Conservation (phyloP, 2,113 vertebrate species). For the Entelurus aequoreus region DNA sequence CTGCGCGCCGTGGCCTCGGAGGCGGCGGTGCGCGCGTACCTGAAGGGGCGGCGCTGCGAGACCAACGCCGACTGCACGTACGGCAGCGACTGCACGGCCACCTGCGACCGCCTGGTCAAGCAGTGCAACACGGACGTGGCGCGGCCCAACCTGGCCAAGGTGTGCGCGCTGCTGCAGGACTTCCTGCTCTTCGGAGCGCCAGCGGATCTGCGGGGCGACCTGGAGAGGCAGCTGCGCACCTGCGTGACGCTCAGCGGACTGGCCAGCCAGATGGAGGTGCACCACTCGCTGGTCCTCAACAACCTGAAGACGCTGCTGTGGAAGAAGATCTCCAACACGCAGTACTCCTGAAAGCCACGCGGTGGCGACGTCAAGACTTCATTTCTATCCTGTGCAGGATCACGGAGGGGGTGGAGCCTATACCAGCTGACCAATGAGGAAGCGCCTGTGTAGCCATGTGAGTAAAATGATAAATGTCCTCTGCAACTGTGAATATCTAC, state of each 20-base stretch:
- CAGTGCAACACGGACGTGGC: constrained; percentile 89
- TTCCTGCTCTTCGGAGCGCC: constrained; percentile 86
- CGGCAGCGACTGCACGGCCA: constrained; percentile 83
- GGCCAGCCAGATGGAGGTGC: constrained; percentile 95
- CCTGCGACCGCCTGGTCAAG: constrained; percentile 85
- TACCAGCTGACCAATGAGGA: no score
- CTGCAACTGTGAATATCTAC: no score
- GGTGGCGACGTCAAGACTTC: no score
- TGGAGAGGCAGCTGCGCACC: constrained; percentile 87
- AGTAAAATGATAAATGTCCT: no score
- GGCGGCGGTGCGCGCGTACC: constrained; percentile 77
- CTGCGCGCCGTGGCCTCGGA: constrained; percentile 84
- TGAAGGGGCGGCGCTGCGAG: constrained; percentile 86
- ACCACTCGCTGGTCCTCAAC: constrained; percentile 91
- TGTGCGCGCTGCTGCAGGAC: constrained; percentile 83
- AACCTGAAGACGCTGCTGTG: constrained; percentile 94
- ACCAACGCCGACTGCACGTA: constrained; percentile 89
- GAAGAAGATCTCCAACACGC: constrained; percentile 93
- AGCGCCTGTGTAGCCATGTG: no score
- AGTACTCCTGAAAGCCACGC: constrained; percentile 78
- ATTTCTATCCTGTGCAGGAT: no score
- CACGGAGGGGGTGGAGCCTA: no score
- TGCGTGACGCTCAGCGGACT: constrained; percentile 90
- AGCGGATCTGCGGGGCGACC: constrained; percentile 74
- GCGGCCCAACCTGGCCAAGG: constrained; percentile 94